Evolutionary conservation across 2,888 invertebrate species (phyloP).

Genomic region (Troides oblongomaculatus): DNA sequence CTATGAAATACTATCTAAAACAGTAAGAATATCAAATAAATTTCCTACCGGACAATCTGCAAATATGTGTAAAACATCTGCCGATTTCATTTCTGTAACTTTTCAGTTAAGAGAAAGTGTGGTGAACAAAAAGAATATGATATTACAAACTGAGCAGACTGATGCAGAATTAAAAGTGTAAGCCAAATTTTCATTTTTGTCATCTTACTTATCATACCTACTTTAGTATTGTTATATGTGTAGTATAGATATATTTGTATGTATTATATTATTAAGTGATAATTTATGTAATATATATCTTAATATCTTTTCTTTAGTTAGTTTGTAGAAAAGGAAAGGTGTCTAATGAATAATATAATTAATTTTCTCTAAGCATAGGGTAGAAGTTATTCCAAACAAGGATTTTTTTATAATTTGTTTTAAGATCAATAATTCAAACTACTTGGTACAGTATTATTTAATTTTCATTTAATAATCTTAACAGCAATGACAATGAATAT

Average conservation of each 20-base stretch:
- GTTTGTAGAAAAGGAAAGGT: too few relatives aligned
- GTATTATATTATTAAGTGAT: too few relatives aligned
- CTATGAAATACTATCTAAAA: slow-evolving; percentile 82
- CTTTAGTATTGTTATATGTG: too few relatives aligned
- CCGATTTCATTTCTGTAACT: slow-evolving; percentile 85
- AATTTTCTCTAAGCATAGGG: too few relatives aligned
- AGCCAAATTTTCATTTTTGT: slow-evolving; percentile 33
- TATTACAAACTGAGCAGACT: slow-evolving; percentile 79
- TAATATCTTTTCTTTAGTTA: not conserved
- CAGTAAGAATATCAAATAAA: slow-evolving; percentile 85
- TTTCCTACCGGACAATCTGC: slow-evolving; percentile 86
- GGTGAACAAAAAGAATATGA: slow-evolving; percentile 65
- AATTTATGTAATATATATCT: not conserved
- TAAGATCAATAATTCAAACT: too few relatives aligned
- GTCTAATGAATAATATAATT: too few relatives aligned
- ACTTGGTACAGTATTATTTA: too few relatives aligned
- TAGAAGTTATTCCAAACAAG: too few relatives aligned
- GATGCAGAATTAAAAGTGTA: slow-evolving; percentile 61
- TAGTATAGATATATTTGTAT: too few relatives aligned
- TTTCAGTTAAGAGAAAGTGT: slow-evolving; percentile 83
- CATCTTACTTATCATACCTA: not conserved
- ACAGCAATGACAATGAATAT: slow-evolving; percentile 43
- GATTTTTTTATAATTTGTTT: too few relatives aligned
- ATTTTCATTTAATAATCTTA: too few relatives aligned
- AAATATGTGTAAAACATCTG: slow-evolving; percentile 87